These are phyloP conservation scores for Tachina grossa DNA, from an alignment of 2,888 invertebrate genomes.

Conservation along the genomic window DNA sequence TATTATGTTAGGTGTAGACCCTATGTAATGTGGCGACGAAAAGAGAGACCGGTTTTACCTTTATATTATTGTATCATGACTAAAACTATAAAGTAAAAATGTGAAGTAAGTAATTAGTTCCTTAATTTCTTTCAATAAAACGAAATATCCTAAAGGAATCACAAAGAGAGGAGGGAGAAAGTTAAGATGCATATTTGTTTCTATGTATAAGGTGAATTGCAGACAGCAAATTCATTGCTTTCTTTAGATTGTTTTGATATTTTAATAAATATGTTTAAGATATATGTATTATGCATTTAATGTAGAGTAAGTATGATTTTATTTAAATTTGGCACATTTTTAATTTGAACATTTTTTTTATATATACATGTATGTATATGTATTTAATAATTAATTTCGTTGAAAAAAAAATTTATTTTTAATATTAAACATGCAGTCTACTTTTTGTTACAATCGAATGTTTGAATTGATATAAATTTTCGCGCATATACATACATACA, in stretches of 20 bases:
- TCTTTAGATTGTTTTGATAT: constrained; percentile 2
- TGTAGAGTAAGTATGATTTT: constrained; percentile 38
- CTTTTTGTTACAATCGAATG: constrained; percentile 29
- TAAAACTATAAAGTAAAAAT: background rate
- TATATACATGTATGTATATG: too few species aligned
- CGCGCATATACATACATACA: background rate
- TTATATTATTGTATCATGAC: too few species aligned
- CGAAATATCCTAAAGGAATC: constrained; percentile 17
- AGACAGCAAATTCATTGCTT: background rate
- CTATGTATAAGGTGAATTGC: constrained; percentile 8
- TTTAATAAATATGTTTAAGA: constrained; percentile 19
- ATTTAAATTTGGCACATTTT: constrained; percentile 70
- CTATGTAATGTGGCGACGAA: too few species aligned
- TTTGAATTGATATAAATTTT: background rate
- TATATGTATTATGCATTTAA: constrained; percentile 11
- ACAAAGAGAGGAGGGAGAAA: constrained; percentile 33
- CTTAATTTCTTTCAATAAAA: background rate
- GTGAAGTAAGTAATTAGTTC: background rate
- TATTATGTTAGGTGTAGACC: too few species aligned
- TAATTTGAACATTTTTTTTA: constrained; percentile 67
- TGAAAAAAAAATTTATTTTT: background rate
- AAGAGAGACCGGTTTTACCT: too few species aligned
- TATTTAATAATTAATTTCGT: constrained; percentile 35
- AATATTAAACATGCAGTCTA: constrained; percentile 50
- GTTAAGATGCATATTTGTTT: constrained; percentile 18